Percentiles rank a stretch among this genome's conserved stretches.
These are phyloP conservation scores for Uloborus diversus DNA, from an alignment of 1,140 invertebrate genomes.

Conservation along the genomic window DNA sequence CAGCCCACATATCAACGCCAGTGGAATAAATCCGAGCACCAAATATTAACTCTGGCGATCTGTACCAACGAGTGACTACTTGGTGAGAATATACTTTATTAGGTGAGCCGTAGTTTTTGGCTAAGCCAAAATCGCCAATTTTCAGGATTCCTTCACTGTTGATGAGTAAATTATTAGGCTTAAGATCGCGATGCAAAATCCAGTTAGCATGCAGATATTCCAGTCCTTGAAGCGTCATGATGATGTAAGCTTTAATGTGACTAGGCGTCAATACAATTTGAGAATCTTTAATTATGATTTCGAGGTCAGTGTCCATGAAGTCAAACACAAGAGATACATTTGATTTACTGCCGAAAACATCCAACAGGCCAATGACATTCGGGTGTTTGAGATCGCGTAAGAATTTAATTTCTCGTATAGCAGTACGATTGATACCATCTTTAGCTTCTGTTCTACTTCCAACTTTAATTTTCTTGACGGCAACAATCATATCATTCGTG, in stretches of 20 bases:
- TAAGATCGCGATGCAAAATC: constrained; percentile 98
- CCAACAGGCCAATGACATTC: constrained; percentile 91
- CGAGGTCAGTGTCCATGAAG: constrained; percentile 99
- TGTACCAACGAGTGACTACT: constrained; percentile 85
- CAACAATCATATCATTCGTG: constrained; percentile 80
- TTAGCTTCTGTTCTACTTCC: constrained; percentile 91
- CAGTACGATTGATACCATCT: constrained; percentile 98
- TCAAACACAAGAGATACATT: constrained; percentile 99
- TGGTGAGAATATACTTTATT: constrained; percentile 97
- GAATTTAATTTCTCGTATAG: constrained; percentile 97
- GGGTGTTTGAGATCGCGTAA: constrained; percentile 94
- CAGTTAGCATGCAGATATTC: constrained; percentile 97
- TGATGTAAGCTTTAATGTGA: constrained; percentile 95
- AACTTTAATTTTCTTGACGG: constrained; percentile 99
- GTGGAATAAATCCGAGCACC: constrained; percentile 94
- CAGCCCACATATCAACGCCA: constrained; percentile 98
- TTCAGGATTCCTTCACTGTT: constrained; percentile 92
- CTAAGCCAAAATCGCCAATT: constrained; percentile 98
- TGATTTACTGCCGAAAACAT: constrained; percentile 97
- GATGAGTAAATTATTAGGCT: constrained; percentile 98
- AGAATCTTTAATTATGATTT: constrained; percentile 73
- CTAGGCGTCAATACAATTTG: constrained; percentile 88
- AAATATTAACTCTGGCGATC: constrained; percentile 94
- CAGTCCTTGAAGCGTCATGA: constrained; percentile 93
- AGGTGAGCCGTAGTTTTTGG: constrained; percentile 96